Percentiles rank a stretch among this genome's conserved stretches.
Conservation (phyloP, 1,140 invertebrate genomes). For the Calliphora vicina region DNA sequence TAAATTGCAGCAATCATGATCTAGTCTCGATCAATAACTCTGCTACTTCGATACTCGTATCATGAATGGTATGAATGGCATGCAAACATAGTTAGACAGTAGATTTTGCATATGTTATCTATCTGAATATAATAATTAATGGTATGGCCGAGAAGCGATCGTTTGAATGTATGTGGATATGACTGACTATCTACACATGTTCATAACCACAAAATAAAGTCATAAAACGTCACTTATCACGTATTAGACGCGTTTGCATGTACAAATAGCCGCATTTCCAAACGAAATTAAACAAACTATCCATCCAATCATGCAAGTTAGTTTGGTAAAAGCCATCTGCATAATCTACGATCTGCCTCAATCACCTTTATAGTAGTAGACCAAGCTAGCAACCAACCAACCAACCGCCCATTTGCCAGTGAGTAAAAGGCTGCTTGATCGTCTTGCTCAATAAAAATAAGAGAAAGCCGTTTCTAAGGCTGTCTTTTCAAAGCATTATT, state of each 20-base stretch:
- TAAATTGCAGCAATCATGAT: no score
- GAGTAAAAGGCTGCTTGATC: not conserved
- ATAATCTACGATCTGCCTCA: not conserved
- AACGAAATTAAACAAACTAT: not conserved
- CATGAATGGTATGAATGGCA: no score
- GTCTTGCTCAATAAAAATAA: not conserved
- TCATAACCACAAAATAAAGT: slow-evolving; percentile 17
- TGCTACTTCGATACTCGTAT: no score
- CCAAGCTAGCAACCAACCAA: not conserved
- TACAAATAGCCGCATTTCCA: not conserved
- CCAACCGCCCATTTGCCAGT: not conserved
- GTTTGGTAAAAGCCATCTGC: not conserved
- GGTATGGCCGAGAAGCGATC: not conserved
- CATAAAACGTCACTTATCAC: slow-evolving; percentile 30
- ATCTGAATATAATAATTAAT: no score
- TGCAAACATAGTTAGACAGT: no score
- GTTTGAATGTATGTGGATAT: not conserved
- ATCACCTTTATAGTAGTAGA: not conserved
- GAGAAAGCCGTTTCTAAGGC: not conserved
- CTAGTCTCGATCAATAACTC: no score
- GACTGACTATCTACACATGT: not conserved
- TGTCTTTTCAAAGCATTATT: not conserved
- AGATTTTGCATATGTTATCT: no score
- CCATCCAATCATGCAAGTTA: not conserved
- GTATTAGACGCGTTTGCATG: slow-evolving; percentile 25